Base-by-base conservation (phyloP, 2,888 invertebrate species). In the Andrena minutula region DNA sequence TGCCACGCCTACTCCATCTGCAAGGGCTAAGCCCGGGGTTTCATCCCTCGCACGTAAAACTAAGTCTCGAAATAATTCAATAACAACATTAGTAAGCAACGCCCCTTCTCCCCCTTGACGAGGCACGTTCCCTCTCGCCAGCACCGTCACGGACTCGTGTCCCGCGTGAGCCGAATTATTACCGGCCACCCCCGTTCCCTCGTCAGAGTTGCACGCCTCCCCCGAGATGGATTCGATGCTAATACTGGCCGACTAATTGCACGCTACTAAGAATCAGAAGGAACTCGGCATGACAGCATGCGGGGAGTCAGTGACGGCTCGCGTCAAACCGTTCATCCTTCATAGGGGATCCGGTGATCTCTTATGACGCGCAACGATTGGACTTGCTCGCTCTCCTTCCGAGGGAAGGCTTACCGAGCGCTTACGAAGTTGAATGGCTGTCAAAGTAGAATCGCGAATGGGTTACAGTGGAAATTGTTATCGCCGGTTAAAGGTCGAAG, bases 11-110 rank as follows among this genome's bases (percentile, higher is more conserved):
- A 79, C 84, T 87, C 89, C 91, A 92, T 92, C 92, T 90, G 89
- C 84, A 87, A 77, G 82, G 80, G 84, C 87, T 89, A 89, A 85
- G 78, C 83, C 30, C 84, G 83, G 84, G 72, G 84, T 87, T 90
- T 89, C 86, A 89, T 91, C 90, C 90, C 90, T 84, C 81, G 70
- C 80, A 82, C 89, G 87, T 89, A 89, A 92, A 92, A 90, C 90
- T 89, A 85, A 88, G 88, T 90, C 90, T 92, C 88, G 88, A 88
- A 91, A 91, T 92, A 91, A 92, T 92, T 92, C 88, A 92, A 92
- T 92, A 92, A 92, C 91, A 83, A 88, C 88, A 87, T 89, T 89
- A 86, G 87, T 77, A 89, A 87, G 85, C 84, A 83, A 85, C 88
- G 86, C 86, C 87, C 81, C 73, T 76, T 47, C 30, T 12, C 58